These are phyloP conservation scores for Drosophila sturtevanti DNA, from an alignment of 1,140 invertebrate genomes.

Conservation along the genomic window DNA sequence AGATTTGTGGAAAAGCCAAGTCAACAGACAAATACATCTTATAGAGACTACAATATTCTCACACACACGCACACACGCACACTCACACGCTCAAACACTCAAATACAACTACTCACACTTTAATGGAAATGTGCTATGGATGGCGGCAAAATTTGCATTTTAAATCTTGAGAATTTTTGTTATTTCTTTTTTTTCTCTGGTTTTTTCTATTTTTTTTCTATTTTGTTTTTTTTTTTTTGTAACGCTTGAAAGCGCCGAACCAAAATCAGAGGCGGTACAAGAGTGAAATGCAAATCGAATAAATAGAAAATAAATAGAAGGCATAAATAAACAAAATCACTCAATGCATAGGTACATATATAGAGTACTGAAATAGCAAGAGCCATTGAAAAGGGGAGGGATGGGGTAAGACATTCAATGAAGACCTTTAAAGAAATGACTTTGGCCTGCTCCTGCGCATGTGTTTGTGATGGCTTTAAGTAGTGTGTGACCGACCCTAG, in stretches of 20 bases:
- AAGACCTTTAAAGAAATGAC: slow-evolving; percentile 54
- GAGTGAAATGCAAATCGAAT: slow-evolving; percentile 79
- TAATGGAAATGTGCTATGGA: slow-evolving; percentile 39
- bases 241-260: slow-evolving; percentile 29
- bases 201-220: background rate
- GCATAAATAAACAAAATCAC: slow-evolving; percentile 62
- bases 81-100: slow-evolving; percentile 19
- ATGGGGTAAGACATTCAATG: slow-evolving; percentile 6
- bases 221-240: slow-evolving; percentile 14
- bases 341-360: slow-evolving; percentile 27
- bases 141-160: slow-evolving; percentile 52
- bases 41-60: slow-evolving; percentile 26
- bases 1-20: slow-evolving; percentile 34
- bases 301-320: slow-evolving; percentile 78
- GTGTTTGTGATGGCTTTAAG: slow-evolving; percentile 41
- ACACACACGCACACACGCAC: slow-evolving; percentile 24
- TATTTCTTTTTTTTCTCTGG: background rate
- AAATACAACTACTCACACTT: slow-evolving; percentile 26
- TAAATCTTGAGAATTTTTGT: slow-evolving; percentile 52
- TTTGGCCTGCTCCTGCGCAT: slow-evolving; percentile 38
- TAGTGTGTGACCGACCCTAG: slow-evolving; percentile 50
- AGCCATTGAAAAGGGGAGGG: background rate
- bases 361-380: background rate
- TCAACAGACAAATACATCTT: slow-evolving; percentile 49
- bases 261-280: slow-evolving; percentile 25